phyloP scores from a whole-genome alignment of 2,888 invertebrate species.

The Hesperia comma region DNA sequence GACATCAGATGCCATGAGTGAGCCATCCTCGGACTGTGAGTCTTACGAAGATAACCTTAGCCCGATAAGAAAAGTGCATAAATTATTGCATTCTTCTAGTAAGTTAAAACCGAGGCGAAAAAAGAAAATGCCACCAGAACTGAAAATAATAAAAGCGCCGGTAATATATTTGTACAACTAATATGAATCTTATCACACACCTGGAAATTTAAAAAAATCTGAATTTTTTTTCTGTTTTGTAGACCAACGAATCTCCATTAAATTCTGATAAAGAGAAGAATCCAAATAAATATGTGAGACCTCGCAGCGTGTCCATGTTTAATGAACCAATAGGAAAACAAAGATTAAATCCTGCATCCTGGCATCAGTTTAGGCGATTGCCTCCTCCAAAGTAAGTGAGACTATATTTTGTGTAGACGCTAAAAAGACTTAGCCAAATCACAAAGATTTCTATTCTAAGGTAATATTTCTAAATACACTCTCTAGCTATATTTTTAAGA shows the following conservation, averaged over 20 bases:
- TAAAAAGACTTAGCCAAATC: too few species aligned
- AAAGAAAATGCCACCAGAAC: constrained; percentile 82
- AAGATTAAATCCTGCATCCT: constrained; percentile 74
- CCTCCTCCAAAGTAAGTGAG: constrained; percentile 73
- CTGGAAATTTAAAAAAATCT: background rate
- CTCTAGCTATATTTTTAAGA: too few species aligned
- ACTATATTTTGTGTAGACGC: background rate
- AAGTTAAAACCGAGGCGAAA: constrained; percentile 73
- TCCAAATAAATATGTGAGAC: constrained; percentile 62
- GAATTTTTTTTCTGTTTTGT: constrained; percentile 43
- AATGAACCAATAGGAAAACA: constrained; percentile 70
- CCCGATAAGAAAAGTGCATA: constrained; percentile 73
- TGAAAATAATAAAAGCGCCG: constrained; percentile 76
- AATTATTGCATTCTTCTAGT: constrained; percentile 64
- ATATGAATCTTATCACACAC: constrained; percentile 1
- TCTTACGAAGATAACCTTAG: constrained; percentile 75
- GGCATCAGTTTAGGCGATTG: constrained; percentile 78
- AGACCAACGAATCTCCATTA: constrained; percentile 79
- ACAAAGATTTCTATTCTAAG: too few species aligned
- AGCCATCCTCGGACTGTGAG: constrained; percentile 86
- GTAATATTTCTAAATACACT: background rate
- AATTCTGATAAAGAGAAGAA: constrained; percentile 76
- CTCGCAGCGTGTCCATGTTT: constrained; percentile 78
- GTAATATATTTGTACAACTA: constrained; percentile 51
- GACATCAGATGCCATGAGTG: constrained; percentile 87